Evolutionary conservation across 2,888 invertebrate genomes (phyloP).

Genomic region (Lissocephala sabroskyi): DNA sequence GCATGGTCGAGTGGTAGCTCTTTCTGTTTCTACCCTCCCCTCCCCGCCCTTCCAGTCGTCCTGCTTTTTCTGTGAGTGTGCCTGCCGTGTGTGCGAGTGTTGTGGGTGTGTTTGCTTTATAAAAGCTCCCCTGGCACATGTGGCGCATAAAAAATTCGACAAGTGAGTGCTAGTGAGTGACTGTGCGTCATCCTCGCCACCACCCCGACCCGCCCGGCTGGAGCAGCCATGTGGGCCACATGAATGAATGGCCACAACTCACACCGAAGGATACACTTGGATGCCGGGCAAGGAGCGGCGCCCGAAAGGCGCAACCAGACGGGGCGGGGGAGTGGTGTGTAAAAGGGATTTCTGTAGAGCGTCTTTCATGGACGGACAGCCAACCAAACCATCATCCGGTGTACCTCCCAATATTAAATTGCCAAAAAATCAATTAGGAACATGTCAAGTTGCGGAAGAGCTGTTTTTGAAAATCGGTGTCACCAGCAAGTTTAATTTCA

Average conservation of each 20-base stretch:
- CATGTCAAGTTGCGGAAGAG: slow-evolving; percentile 64
- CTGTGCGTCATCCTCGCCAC: too few relatives aligned
- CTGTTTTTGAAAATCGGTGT: slow-evolving; percentile 63
- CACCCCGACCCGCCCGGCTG: too few relatives aligned
- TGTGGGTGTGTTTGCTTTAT: slow-evolving; percentile 45
- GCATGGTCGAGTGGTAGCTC: slow-evolving; percentile 26
- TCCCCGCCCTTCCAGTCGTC: neutral
- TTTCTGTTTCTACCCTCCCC: neutral
- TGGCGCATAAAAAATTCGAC: slow-evolving; percentile 58
- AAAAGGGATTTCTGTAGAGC: slow-evolving; percentile 57
- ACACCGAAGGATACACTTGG: neutral
- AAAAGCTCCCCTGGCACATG: slow-evolving; percentile 62
- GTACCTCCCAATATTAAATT: slow-evolving; percentile 64
- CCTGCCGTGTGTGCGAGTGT: slow-evolving; percentile 20
- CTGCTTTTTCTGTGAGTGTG: slow-evolving; percentile 7
- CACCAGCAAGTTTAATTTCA: slow-evolving; percentile 61
- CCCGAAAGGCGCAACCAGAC: too few relatives aligned
- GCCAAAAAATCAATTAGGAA: slow-evolving; percentile 67
- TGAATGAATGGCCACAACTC: neutral
- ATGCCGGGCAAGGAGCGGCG: slow-evolving; percentile 37
- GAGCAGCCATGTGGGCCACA: neutral
- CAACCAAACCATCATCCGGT: slow-evolving; percentile 27
- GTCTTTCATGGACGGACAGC: slow-evolving; percentile 33
- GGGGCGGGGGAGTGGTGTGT: too few relatives aligned
- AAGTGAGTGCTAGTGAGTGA: slow-evolving; percentile 21